A percentile compares a stretch with the other conserved stretches of the same genome.
phyloP scores from a whole-genome alignment of 2,113 vertebrate genomes.

The Pachycephala philippinensis region DNA sequence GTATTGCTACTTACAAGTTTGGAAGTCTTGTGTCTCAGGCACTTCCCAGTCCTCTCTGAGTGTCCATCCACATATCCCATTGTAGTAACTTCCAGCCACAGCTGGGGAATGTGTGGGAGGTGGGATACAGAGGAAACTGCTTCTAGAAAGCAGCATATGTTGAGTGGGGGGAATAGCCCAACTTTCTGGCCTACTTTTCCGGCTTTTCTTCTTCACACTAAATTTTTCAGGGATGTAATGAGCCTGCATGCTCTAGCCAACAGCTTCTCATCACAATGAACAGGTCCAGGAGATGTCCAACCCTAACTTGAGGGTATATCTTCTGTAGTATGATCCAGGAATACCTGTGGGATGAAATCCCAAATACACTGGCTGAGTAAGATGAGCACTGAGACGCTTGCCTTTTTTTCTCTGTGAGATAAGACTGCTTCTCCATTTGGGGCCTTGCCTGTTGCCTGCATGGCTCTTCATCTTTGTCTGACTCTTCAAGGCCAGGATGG shows the following conservation, averaged over 20 bases:
- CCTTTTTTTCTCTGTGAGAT: background rate
- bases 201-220: background rate
- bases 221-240: background rate
- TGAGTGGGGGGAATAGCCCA: background rate
- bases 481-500: background rate
- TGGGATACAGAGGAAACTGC: background rate
- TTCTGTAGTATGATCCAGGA: background rate
- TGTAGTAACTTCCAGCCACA: background rate
- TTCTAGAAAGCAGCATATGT: background rate
- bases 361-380: background rate
- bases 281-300: background rate
- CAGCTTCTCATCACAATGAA: background rate
- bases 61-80: background rate
- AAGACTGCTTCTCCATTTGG: background rate
- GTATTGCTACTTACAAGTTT: background rate
- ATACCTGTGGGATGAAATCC: background rate
- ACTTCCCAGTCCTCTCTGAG: background rate
- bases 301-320: background rate
- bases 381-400: background rate
- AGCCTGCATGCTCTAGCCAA: background rate
- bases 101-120: background rate
- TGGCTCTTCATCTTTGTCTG: background rate
- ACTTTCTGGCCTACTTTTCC: background rate
- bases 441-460: background rate
- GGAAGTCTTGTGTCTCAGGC: background rate